Conservation (phyloP, 2,797 vertebrate genomes). For the Sphaeramia orbicularis region DNA sequence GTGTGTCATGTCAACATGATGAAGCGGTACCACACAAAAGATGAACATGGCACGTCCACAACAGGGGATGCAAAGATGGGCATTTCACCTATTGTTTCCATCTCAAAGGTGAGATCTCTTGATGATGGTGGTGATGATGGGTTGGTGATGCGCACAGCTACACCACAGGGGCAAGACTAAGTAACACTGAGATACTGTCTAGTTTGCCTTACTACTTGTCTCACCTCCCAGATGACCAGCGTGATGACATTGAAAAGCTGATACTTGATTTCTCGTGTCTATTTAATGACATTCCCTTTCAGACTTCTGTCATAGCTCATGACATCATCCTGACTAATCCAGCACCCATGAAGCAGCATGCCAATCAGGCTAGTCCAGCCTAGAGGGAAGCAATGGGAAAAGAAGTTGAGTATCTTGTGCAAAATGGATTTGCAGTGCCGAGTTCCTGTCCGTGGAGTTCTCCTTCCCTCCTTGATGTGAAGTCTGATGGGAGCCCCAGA, state of each 20-base stretch:
- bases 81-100: neutral
- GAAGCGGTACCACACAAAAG: neutral
- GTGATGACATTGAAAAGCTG: neutral
- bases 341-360: too few relatives aligned
- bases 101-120: neutral
- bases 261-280: neutral
- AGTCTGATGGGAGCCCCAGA: too few relatives aligned
- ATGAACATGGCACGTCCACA: too few relatives aligned
- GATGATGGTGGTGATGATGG: neutral
- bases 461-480: too few relatives aligned
- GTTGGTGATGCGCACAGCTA: neutral
- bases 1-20: constrained; percentile 5
- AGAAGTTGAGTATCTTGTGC: too few relatives aligned
- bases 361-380: too few relatives aligned
- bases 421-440: too few relatives aligned
- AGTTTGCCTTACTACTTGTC: neutral
- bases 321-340: too few relatives aligned
- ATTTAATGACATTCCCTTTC: too few relatives aligned
- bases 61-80: neutral
- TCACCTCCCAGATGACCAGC: neutral
- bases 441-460: too few relatives aligned
- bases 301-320: too few relatives aligned
- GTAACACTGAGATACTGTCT: neutral
- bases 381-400: too few relatives aligned
- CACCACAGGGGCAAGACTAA: neutral